Conservation (phyloP, 1,140 invertebrate species). For the Patella vulgata region DNA sequence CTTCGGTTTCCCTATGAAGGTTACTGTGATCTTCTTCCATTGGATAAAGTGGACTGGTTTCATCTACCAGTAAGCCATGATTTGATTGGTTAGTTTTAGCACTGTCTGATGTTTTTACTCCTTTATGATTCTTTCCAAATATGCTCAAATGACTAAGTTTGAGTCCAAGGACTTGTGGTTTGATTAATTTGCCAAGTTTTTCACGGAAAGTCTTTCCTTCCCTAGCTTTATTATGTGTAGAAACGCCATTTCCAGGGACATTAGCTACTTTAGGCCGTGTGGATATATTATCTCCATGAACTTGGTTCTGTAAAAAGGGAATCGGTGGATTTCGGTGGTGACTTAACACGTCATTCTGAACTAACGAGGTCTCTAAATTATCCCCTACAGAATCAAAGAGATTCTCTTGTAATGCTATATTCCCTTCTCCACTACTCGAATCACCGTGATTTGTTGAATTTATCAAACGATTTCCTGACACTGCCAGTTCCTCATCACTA, state of each 20-base stretch:
- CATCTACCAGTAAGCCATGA: background rate
- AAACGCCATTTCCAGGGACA: conserved; percentile 48
- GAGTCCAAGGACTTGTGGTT: conserved; percentile 40
- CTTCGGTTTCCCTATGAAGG: conserved; percentile 26
- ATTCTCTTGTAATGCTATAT: conserved; percentile 29
- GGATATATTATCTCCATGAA: conserved; percentile 35
- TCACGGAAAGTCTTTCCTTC: conserved; percentile 33
- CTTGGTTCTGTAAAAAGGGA: conserved; percentile 81
- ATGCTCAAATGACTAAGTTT: conserved; percentile 25
- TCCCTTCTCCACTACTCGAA: conserved; percentile 57
- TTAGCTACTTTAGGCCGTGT: conserved; percentile 71
- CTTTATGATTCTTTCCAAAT: conserved; percentile 18
- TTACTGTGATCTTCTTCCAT: background rate
- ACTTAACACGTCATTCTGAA: conserved; percentile 68
- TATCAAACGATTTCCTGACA: conserved; percentile 74
- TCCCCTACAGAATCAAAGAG: conserved; percentile 66
- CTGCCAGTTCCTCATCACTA: conserved; percentile 71
- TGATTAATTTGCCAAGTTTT: conserved; percentile 43
- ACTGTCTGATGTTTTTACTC: conserved; percentile 8
- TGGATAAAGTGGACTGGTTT: background rate
- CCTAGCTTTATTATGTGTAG: conserved; percentile 4
- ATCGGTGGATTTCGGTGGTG: conserved; percentile 71
- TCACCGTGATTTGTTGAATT: conserved; percentile 61
- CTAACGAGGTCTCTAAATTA: conserved; percentile 61
- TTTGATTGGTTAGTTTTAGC: conserved; percentile 5